Evolutionary conservation across 2,797 vertebrate genomes (phyloP).

Genomic region (Mus caroli): DNA sequence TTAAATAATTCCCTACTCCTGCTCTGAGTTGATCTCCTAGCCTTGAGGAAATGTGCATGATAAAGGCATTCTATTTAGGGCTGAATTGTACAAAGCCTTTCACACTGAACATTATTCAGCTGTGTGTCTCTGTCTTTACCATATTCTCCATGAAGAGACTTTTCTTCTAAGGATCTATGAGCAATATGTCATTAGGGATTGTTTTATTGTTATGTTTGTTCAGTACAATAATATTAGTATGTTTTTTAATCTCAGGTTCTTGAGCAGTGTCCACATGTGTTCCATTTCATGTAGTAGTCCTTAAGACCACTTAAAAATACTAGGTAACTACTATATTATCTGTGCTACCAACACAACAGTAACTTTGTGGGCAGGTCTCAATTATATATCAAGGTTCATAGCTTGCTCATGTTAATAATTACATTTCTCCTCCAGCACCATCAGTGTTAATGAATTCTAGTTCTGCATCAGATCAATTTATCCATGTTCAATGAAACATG

Average conservation of each 20-base stretch:
- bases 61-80: too few species aligned
- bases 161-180: neutral
- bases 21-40: neutral
- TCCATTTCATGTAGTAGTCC: neutral
- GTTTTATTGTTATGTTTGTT: neutral
- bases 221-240: neutral
- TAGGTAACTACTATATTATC: neutral
- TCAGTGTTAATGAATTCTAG: neutral
- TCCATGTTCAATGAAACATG: neutral
- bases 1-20: neutral
- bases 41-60: neutral
- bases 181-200: neutral
- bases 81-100: too few species aligned
- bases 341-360: neutral
- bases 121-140: neutral
- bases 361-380: neutral
- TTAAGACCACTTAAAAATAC: neutral
- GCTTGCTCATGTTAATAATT: neutral
- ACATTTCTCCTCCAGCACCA: neutral
- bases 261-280: neutral
- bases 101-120: neutral
- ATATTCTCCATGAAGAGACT: neutral
- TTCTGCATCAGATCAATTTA: too few species aligned
- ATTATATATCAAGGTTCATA: neutral
- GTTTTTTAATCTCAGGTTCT: neutral